These are phyloP conservation scores for Dolichallabes microphthalmus DNA, from an alignment of 2,113 vertebrate species.

Conservation along the genomic window DNA sequence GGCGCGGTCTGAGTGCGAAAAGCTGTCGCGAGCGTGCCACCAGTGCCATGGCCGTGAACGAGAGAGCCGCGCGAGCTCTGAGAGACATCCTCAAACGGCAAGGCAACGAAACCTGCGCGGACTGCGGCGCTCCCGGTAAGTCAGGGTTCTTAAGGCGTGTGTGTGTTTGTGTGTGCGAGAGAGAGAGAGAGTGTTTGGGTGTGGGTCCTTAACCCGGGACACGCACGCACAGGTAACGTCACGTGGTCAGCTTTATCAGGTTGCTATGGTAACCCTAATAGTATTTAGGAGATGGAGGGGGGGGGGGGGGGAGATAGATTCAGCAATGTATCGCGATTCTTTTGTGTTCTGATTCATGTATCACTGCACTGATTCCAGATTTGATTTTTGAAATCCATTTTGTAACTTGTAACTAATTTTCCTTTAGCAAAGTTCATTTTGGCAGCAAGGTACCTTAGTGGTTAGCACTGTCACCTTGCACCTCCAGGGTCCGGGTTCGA, in stretches of 20 bases:
- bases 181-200: not conserved
- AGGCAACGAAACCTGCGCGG: slow-evolving; percentile 83
- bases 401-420: no score
- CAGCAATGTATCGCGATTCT: no score
- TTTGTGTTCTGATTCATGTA: no score
- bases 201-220: not conserved
- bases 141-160: not conserved
- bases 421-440: no score
- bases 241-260: not conserved
- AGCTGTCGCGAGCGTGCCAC: not conserved
- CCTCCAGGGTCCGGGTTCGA: no score
- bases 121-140: slow-evolving; percentile 86
- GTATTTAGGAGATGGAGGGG: not conserved
- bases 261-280: not conserved
- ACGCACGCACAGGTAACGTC: not conserved
- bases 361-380: no score
- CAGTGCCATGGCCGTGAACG: slow-evolving; percentile 71
- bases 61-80: slow-evolving; percentile 73
- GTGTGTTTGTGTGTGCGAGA: not conserved
- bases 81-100: slow-evolving; percentile 76
- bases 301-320: no score
- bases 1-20: not conserved
- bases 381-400: no score
- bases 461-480: no score
- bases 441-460: no score